Base-by-base conservation (phyloP, 2,888 invertebrate genomes). In the Acleris holmiana region DNA sequence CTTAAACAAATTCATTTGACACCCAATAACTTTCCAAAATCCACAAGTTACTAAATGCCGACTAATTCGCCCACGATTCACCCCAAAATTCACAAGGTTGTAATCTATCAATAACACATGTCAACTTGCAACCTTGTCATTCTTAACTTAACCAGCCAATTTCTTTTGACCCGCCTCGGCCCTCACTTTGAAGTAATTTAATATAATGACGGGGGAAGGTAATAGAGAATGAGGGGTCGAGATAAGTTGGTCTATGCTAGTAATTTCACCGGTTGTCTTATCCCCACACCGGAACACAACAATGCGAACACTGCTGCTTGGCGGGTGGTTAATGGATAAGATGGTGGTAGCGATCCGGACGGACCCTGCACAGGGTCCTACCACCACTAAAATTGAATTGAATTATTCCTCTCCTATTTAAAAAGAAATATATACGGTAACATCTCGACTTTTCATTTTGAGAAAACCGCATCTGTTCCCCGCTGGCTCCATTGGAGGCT, bases 61-160 rank as follows among this genome's bases (percentile, higher is more conserved):
- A 75, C 67, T 67, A 74, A 75, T 78, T 76, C 76, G 75, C 74
- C 77, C 78, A 68, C 67, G 74, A 75, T 78, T 76, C 76, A 76
- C 74, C 77, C 78, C 68, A 71, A 71, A 69, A 72, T 72, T 69
- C 41, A 79, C 80, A 77, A 71, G 73, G 76, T 82, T 81, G 75
- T 79, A 78, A 75, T 76, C 71, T 67, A 72, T 71, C 70, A 69
- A 77, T 74, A 84, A 82, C 83, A 85, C 81, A 85, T 84, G 83
- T 83, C 80, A 78, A 78, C 78, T 76, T 77, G 72, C 76, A 76
- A 76, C 79, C 76, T 75, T 77, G 77, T 84, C 77, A 71, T 69
- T 72, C 70, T 78, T 71, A 68, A 74, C 68, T 69, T 64, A 62
- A 54, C 44, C 57, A 67, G 68, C 82, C 76, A 82, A 50, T 69